Evolutionary conservation across 2,797 vertebrate species (phyloP).

Genomic region (Argyrosomus regius): DNA sequence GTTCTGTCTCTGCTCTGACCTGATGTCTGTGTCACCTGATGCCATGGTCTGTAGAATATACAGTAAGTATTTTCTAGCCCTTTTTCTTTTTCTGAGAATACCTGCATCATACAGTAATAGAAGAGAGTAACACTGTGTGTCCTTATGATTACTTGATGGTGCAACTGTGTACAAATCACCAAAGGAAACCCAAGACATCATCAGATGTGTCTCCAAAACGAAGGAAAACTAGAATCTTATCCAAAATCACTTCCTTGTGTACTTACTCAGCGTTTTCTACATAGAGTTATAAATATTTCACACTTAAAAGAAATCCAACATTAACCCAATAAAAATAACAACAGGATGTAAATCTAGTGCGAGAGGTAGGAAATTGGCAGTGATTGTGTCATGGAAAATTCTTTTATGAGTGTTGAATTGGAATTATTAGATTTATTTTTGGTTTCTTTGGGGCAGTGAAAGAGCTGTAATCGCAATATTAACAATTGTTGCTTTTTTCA

Average conservation of each 20-base stretch:
- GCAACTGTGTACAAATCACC: not conserved
- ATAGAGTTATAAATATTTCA: not conserved
- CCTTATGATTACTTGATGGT: not conserved
- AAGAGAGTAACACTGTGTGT: not conserved
- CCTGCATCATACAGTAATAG: not conserved
- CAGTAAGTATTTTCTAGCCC: constrained; percentile 67
- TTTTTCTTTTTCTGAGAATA: not conserved
- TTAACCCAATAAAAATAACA: not conserved
- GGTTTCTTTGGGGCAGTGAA: not conserved
- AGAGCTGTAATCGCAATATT: not conserved
- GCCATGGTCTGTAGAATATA: constrained; percentile 70
- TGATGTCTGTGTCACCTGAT: constrained; percentile 9
- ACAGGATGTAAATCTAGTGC: not conserved
- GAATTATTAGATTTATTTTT: not conserved
- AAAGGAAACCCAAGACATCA: not conserved
- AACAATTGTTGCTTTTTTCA: not conserved
- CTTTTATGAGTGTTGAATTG: not conserved
- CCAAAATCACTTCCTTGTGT: not conserved
- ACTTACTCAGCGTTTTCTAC: not conserved
- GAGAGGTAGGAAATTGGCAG: not conserved
- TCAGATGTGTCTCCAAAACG: not conserved
- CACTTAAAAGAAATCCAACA: not conserved
- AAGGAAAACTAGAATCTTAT: not conserved
- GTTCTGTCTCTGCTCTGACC: constrained; percentile 31
- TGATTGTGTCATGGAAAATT: not conserved